Conservation (phyloP, 2,888 invertebrate genomes). For the Pachymerium ferrugineum region DNA sequence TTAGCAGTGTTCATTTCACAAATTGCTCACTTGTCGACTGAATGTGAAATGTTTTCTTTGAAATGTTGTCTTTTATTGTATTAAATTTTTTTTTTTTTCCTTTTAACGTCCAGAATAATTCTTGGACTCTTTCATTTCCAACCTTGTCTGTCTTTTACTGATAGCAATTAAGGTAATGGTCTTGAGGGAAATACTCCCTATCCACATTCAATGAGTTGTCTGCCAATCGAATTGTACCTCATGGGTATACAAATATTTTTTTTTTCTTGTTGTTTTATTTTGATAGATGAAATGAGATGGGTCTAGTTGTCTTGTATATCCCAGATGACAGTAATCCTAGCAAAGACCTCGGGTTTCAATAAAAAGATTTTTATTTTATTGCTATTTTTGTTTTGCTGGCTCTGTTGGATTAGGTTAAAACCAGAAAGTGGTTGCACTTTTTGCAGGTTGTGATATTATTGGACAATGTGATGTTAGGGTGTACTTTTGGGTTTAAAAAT, state of each 20-base stretch:
- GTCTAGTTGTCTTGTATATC: background rate
- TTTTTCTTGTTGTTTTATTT: background rate
- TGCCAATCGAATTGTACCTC: constrained; percentile 4
- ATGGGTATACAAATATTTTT: background rate
- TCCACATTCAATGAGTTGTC: constrained; percentile 10
- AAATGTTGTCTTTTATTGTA: too few relatives aligned
- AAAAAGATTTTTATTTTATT: background rate
- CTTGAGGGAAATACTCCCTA: constrained; percentile 28
- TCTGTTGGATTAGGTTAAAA: background rate
- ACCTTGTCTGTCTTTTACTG: background rate
- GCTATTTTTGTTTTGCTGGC: background rate
- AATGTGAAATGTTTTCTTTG: too few relatives aligned
- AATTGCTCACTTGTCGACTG: too few relatives aligned
- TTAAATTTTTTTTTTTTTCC: too few relatives aligned
- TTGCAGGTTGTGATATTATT: background rate
- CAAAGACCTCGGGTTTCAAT: background rate
- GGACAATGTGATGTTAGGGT: constrained; percentile 2
- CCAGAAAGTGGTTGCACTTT: background rate
- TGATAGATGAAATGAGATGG: constrained; percentile 4
- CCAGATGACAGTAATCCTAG: too few relatives aligned
- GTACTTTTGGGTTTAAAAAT: constrained; percentile 14
- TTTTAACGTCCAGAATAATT: too few relatives aligned
- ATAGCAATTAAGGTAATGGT: constrained; percentile 32
- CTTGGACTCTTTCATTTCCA: background rate
- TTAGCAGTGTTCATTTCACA: too few relatives aligned